Evolutionary conservation across 37 sponge, comb jelly and placozoan genomes (phyloP), one percentile per base, ranked within the genome.

Genomic region (Bolinopsis microptera): DNA sequence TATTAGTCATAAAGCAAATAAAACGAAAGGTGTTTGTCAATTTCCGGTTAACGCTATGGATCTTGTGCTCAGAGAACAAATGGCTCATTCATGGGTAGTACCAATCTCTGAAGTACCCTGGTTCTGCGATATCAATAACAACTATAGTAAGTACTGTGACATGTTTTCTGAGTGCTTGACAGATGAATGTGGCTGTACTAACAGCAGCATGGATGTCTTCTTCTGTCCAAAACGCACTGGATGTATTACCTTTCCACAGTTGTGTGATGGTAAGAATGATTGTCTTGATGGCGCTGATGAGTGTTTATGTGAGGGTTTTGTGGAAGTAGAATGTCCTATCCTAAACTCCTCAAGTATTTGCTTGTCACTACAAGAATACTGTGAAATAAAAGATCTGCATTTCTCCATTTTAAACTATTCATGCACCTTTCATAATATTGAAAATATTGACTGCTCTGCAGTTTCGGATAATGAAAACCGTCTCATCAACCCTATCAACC

Each of bases 221-320:
- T 72, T 23, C 75, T 72, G 75, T 72, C 75, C 75, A 72, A 72
- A 72, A 23, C 26, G 18, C 31, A 8, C 75, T 30, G 75, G 75
- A 23, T 72, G 75, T 21, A 28, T 72, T n/a, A 30, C 75, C 3
- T 72, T 72, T 72, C 21, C 5, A n/a, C 75, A 72, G 25, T 24
- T 72, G 5, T 72, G 75, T 28, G 75, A 72, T 21, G 75, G 75
- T 30, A 3, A 23, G 21, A n/a, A 3, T 72, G 75, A 72, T 21
- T 72, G 75, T 72, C n/a, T 28, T 28, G 31, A 72, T 24, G 25
- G 75, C 25, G 75, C 26, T 8, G 75, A 72, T 72, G 75, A 72
- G 75, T 30, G 75, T 5, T n/a, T 28, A n/a, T 72, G 75, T 72
- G 31, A 28, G 25, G 75, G 75, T 72, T 28, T 72, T n/a, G 75